phyloP scores from a whole-genome alignment of 2,113 vertebrate species.

The Oreocharis arfaki region DNA sequence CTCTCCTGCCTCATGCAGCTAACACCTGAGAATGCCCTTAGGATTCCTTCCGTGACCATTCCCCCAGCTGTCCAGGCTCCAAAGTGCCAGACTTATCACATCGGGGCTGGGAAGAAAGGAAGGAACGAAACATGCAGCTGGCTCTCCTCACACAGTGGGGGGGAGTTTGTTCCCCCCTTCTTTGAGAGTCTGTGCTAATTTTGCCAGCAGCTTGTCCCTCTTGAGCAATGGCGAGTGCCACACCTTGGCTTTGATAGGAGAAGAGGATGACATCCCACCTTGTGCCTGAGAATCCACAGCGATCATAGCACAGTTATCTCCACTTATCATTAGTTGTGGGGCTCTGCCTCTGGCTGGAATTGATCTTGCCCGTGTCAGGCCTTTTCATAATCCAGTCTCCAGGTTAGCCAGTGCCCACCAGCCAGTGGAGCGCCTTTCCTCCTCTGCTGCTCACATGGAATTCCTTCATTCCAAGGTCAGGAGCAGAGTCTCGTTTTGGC shows the following conservation, averaged over 20 bases:
- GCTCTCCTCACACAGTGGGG: neutral
- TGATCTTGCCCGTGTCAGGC: neutral
- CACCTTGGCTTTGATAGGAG: neutral
- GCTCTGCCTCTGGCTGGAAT: neutral
- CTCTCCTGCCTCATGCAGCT: neutral
- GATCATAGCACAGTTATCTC: neutral
- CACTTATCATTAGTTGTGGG: neutral
- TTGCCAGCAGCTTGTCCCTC: neutral
- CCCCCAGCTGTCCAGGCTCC: neutral
- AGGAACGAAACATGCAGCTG: neutral
- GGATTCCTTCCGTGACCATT: neutral
- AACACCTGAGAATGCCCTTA: neutral
- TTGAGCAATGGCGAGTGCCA: neutral
- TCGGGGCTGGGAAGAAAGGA: neutral
- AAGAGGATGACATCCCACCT: neutral
- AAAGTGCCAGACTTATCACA: neutral
- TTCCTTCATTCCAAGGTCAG: neutral
- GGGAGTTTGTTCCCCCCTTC: neutral
- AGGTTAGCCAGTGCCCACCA: neutral
- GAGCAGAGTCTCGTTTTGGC: accelerated
- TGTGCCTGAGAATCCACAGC: neutral
- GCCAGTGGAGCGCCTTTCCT: neutral
- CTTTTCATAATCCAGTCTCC: neutral
- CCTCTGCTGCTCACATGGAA: neutral
- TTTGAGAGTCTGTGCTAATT: neutral